Conservation (phyloP, 1,140 invertebrate species). For the Chymomyza costata region DNA sequence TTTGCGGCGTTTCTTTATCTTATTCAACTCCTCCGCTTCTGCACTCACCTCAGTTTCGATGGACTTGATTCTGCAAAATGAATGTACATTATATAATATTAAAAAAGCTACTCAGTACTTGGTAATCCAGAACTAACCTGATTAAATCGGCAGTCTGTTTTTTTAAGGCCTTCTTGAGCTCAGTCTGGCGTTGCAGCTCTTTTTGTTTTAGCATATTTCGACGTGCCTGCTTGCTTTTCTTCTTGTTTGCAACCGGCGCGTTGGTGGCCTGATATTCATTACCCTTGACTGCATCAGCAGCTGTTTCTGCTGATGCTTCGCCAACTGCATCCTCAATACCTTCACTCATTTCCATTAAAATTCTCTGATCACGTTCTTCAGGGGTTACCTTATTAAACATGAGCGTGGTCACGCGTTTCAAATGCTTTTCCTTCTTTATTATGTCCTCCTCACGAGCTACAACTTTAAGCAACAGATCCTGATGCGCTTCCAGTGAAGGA, state of each 20-base stretch:
- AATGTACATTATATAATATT: no score
- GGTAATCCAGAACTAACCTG: no score
- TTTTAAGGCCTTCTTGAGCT: slow-evolving; percentile 79
- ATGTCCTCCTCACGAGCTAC: slow-evolving; percentile 83
- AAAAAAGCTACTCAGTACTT: no score
- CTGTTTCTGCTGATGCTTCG: slow-evolving; percentile 49
- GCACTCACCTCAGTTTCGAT: slow-evolving; percentile 76
- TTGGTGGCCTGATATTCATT: slow-evolving; percentile 76
- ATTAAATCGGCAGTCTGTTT: slow-evolving; percentile 82
- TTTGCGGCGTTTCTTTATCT: slow-evolving; percentile 75
- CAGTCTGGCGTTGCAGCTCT: slow-evolving; percentile 76
- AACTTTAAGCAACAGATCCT: slow-evolving; percentile 83
- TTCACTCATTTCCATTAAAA: slow-evolving; percentile 84
- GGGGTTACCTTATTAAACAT: slow-evolving; percentile 84
- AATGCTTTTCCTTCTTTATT: slow-evolving; percentile 84
- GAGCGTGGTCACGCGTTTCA: slow-evolving; percentile 84
- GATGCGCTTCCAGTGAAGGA: slow-evolving; percentile 89
- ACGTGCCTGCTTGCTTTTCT: slow-evolving; percentile 83
- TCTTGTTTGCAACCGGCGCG: slow-evolving; percentile 82
- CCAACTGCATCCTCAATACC: slow-evolving; percentile 76
- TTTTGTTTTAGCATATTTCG: slow-evolving; percentile 82
- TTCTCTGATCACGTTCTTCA: slow-evolving; percentile 78
- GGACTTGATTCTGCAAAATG: slow-evolving; percentile 74
- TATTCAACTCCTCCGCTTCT: slow-evolving; percentile 76
- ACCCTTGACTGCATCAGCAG: no score